phyloP scores from a whole-genome alignment of 1,140 invertebrate genomes.

The Gerris buenoi region DNA sequence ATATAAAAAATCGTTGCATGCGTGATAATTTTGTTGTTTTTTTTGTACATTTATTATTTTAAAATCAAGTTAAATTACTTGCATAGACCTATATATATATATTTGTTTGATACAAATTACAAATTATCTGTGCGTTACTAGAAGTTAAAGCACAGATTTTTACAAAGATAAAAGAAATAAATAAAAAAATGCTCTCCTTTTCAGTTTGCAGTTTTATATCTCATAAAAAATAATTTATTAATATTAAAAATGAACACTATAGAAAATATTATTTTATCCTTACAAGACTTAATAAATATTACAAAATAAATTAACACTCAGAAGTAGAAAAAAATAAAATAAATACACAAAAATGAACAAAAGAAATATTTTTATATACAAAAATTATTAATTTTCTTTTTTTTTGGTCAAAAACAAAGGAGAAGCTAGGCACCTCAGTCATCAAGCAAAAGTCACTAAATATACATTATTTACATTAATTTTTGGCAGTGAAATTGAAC shows the following conservation, averaged over 20 bases:
- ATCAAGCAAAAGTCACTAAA: neutral
- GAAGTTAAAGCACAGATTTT: neutral
- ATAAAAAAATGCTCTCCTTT: neutral
- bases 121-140: neutral
- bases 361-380: no score
- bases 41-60: neutral
- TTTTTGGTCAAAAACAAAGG: no score
- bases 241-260: no score
- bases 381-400: no score
- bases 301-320: no score
- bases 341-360: no score
- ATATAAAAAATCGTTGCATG: neutral
- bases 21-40: neutral
- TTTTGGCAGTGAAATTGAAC: neutral
- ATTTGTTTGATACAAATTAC: neutral
- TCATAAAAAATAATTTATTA: no score
- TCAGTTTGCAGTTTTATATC: no score
- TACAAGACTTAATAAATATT: no score
- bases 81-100: neutral
- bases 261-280: no score
- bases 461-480: neutral
- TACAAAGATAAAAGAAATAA: neutral
- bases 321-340: no score
- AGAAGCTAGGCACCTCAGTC: neutral
- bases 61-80: neutral